These are phyloP conservation scores for Ondatra zibethicus DNA, from an alignment of 2,113 vertebrate species.

Conservation along the genomic window DNA sequence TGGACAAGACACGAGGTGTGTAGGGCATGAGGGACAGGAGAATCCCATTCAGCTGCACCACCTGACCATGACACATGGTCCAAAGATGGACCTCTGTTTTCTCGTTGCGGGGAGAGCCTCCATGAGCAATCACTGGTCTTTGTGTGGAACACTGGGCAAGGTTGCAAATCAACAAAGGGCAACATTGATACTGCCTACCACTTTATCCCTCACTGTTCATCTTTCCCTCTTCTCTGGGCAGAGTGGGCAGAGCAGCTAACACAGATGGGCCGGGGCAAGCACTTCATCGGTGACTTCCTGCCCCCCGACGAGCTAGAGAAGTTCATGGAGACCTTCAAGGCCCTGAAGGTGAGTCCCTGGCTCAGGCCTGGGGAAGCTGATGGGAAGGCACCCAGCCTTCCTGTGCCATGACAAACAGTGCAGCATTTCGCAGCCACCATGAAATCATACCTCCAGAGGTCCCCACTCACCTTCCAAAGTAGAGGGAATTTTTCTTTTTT, in stretches of 20 bases:
- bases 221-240: conserved; percentile 72
- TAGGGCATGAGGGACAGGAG: neutral
- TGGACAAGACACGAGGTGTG: conserved; percentile 97
- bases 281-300: conserved; percentile 98
- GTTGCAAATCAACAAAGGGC: neutral
- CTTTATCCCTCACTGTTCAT: neutral
- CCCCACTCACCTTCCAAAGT: conserved; percentile 11
- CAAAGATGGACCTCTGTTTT: neutral
- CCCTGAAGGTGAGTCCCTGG: conserved; percentile 91
- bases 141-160: neutral
- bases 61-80: neutral
- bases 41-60: neutral
- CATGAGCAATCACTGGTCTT: neutral
- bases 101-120: neutral
- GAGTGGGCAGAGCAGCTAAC: conserved; percentile 99
- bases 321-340: conserved; percentile 99
- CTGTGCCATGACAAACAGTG: neutral
- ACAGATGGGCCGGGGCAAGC: conserved; percentile 98
- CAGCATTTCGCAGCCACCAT: neutral
- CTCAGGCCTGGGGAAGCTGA: neutral
- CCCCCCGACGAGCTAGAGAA: conserved; percentile 98
- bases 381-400: neutral
- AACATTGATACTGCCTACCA: rapidly evolving
- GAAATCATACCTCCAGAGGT: neutral
- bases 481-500: too few species aligned